These are phyloP conservation scores for Sebastiscus tertius DNA, from an alignment of 2,797 vertebrate genomes.

Conservation along the genomic window DNA sequence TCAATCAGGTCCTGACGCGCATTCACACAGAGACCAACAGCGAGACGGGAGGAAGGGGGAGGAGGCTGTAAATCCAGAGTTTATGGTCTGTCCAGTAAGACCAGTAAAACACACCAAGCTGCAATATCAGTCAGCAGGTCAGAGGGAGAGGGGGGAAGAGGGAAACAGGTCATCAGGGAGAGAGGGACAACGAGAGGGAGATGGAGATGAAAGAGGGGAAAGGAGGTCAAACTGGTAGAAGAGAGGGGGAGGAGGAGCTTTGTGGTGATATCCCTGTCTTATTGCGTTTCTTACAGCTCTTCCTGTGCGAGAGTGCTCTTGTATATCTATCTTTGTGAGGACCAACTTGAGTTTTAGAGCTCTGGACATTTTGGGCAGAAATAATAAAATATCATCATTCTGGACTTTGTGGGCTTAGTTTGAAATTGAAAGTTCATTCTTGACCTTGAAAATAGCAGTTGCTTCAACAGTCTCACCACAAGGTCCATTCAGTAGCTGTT, in stretches of 20 bases:
- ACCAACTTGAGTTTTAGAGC: background rate
- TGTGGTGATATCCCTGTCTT: conserved; percentile 1
- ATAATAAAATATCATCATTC: background rate
- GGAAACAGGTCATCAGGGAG: conserved; percentile 24
- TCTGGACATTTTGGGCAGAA: background rate
- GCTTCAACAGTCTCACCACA: background rate
- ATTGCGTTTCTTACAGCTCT: background rate
- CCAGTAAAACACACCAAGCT: conserved; percentile 42
- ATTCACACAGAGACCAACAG: conserved; percentile 46
- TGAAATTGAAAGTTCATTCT: background rate
- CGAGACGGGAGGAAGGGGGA: background rate
- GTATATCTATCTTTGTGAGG: background rate
- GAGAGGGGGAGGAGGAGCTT: conserved; percentile 13
- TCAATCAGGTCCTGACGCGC: conserved; percentile 19
- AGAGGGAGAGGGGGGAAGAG: background rate
- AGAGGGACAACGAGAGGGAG: background rate
- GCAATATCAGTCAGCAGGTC: conserved; percentile 42
- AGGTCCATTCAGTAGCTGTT: background rate
- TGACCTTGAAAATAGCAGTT: background rate
- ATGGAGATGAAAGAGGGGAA: conserved; percentile 31
- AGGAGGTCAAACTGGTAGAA: conserved; percentile 45
- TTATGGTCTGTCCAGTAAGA: conserved; percentile 49
- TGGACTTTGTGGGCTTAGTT: background rate
- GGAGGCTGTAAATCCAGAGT: conserved; percentile 53
- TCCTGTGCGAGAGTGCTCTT: background rate